These are phyloP conservation scores for Styela plicata DNA, from an alignment of 23 tunicate genomes.

Conservation along the genomic window DNA sequence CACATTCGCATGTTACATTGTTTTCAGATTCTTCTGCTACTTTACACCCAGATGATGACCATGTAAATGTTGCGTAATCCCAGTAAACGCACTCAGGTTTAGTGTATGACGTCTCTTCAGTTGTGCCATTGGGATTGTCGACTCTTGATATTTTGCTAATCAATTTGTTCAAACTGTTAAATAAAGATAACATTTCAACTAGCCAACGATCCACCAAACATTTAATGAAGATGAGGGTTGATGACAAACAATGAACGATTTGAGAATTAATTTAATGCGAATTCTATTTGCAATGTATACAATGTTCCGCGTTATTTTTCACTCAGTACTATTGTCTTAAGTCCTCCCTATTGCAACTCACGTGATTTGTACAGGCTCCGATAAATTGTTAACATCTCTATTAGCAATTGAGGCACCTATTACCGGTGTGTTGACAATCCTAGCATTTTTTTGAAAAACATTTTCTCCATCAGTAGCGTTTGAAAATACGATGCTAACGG, in stretches of 20 bases:
- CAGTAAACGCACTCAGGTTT: slow-evolving; percentile 57
- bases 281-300: too few species aligned
- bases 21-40: neutral
- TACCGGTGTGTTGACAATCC: slow-evolving; percentile 17
- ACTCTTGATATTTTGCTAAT: neutral
- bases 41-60: slow-evolving; percentile 69
- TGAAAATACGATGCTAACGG: neutral
- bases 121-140: slow-evolving; percentile 18
- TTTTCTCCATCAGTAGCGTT: too few species aligned
- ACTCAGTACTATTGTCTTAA: too few species aligned
- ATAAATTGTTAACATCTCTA: neutral
- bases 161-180: neutral
- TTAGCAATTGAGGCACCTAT: slow-evolving; percentile 13
- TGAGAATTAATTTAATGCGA: too few species aligned
- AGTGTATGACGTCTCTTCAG: slow-evolving; percentile 12
- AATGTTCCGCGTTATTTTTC: too few species aligned
- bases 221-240: too few species aligned
- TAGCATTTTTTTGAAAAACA: neutral
- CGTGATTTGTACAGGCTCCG: neutral
- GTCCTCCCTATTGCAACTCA: too few species aligned
- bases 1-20: slow-evolving; percentile 50
- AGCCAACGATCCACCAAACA: neutral
- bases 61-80: slow-evolving; percentile 44
- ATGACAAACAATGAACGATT: too few species aligned
- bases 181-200: neutral